Percentiles rank a stretch among this genome's conserved stretches.
Evolutionary conservation across 2,113 vertebrate genomes (phyloP).

Genomic region (Entomyzon cyanotis): DNA sequence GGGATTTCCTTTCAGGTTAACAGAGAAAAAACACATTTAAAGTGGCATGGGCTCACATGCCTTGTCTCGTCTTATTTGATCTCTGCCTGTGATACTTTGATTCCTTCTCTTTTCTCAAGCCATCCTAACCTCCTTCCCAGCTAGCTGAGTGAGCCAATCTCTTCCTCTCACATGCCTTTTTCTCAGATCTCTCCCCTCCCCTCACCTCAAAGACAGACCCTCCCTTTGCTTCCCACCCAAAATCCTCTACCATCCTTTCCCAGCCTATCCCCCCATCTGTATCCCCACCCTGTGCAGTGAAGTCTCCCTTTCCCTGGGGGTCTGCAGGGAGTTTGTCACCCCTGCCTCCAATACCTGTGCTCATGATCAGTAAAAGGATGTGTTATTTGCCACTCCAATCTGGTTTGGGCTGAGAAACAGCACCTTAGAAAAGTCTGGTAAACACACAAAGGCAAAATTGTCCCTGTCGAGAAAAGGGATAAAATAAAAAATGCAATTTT

Average conservation of each 20-base stretch:
- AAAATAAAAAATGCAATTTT: neutral
- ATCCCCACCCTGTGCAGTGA: neutral
- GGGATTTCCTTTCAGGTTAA: neutral
- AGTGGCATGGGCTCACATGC: neutral
- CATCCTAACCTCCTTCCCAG: neutral
- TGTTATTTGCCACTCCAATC: neutral
- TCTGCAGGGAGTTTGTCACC: neutral
- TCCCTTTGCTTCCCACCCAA: neutral
- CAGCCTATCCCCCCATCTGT: too few species aligned
- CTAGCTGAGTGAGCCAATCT: neutral
- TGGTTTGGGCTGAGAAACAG: neutral
- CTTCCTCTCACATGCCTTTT: neutral
- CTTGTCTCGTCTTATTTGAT: neutral
- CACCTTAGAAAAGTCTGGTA: neutral
- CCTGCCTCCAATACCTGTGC: rapidly evolving
- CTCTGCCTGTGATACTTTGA: neutral
- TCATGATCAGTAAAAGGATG: neutral
- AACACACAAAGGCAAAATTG: neutral
- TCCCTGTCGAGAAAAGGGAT: neutral
- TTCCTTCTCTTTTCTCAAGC: neutral
- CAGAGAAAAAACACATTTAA: neutral
- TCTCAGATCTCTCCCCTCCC: neutral
- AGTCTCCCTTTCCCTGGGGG: neutral
- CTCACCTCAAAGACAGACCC: neutral
- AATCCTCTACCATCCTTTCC: neutral